Conservation (phyloP, 2,888 invertebrate species). For the Tenthredo distinguenda region DNA sequence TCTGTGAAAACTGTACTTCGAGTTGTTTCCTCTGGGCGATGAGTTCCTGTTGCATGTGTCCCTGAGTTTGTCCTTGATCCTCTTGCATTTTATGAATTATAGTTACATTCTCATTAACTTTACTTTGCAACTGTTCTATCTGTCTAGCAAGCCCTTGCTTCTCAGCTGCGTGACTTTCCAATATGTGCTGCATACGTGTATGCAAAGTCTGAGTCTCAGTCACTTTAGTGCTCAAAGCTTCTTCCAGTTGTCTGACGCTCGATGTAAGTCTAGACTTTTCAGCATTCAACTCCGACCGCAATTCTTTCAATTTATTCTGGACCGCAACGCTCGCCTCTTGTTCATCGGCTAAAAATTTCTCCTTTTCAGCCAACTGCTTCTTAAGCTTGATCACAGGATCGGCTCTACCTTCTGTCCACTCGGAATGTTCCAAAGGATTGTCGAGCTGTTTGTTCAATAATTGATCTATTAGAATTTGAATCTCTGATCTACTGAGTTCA, state of each 20-base stretch:
- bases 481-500: constrained; percentile 91
- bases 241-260: constrained; percentile 81
- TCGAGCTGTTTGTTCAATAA: constrained; percentile 93
- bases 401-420: constrained; percentile 92
- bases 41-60: constrained; percentile 78
- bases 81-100: constrained; percentile 80
- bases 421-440: constrained; percentile 85
- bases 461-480: constrained; percentile 93
- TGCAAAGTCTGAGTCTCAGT: constrained; percentile 84
- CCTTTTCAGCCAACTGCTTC: constrained; percentile 93
- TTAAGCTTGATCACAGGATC: constrained; percentile 93
- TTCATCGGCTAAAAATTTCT: constrained; percentile 87
- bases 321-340: constrained; percentile 87
- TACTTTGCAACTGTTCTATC: constrained; percentile 83
- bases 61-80: constrained; percentile 79
- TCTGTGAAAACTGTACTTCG: constrained; percentile 83
- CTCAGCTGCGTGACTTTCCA: constrained; percentile 81
- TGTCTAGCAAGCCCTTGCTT: constrained; percentile 83
- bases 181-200: constrained; percentile 82
- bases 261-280: constrained; percentile 83
- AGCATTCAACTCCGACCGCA: constrained; percentile 85
- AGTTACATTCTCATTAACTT: constrained; percentile 81
- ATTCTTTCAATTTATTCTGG: constrained; percentile 89
- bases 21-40: constrained; percentile 84
- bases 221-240: constrained; percentile 79